phyloP scores from a whole-genome alignment of 2,888 invertebrate genomes.

The Orchesella flavescens region DNA sequence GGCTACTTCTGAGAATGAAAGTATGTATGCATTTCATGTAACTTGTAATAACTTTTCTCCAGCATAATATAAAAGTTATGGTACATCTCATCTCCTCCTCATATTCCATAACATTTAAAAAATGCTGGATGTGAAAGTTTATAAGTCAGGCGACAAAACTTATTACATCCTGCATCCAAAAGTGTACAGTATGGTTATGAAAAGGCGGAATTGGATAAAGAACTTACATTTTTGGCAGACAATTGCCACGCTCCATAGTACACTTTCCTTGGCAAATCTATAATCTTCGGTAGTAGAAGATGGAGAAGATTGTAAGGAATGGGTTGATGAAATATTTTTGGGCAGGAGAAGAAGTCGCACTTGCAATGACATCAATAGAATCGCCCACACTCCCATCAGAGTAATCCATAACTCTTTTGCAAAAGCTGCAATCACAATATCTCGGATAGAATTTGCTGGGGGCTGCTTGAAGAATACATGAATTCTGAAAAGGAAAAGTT shows the following conservation, averaged over 20 bases:
- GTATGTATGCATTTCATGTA: too few species aligned
- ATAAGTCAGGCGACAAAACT: too few species aligned
- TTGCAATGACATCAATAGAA: conserved; percentile 16
- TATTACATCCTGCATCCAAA: too few species aligned
- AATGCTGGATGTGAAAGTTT: not conserved
- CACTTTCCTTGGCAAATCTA: conserved; percentile 25
- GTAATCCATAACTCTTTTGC: conserved; percentile 53
- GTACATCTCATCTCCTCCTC: too few species aligned
- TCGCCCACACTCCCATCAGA: conserved; percentile 53
- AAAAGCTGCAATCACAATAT: conserved; percentile 62
- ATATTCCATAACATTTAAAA: not conserved
- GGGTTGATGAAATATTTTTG: conserved; percentile 13
- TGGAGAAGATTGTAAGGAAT: not conserved
- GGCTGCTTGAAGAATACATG: conserved; percentile 65
- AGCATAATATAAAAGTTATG: not conserved
- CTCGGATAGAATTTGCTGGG: conserved; percentile 53
- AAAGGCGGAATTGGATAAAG: not conserved
- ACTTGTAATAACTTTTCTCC: too few species aligned
- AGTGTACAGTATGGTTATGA: too few species aligned
- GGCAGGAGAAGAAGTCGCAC: not conserved
- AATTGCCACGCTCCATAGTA: conserved; percentile 39
- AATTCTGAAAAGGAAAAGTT: conserved; percentile 47
- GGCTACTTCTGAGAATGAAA: too few species aligned
- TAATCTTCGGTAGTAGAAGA: conserved; percentile 1
- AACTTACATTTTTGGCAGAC: conserved; percentile 53